Evolutionary conservation across 2,888 invertebrate genomes (phyloP).

Genomic region (Pantelozetes paolii): DNA sequence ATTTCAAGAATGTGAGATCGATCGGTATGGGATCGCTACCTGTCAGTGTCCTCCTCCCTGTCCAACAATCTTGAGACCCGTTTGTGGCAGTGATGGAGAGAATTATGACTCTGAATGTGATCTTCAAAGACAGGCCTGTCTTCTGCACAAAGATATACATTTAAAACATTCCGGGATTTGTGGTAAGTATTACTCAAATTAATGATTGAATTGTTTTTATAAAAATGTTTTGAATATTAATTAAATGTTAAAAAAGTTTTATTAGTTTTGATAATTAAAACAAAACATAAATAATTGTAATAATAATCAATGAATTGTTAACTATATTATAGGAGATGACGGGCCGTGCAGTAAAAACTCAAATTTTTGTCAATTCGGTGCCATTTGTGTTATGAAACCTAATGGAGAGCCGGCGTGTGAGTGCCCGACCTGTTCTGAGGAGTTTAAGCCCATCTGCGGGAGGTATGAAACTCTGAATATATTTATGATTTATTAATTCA

Average conservation of each 20-base stretch:
- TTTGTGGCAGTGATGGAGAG: conserved; percentile 56
- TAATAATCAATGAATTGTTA: too few species aligned
- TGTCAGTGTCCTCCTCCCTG: conserved; percentile 77
- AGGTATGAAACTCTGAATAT: background rate
- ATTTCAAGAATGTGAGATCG: conserved; percentile 74
- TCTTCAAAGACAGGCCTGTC: conserved; percentile 55
- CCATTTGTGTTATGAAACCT: conserved; percentile 64
- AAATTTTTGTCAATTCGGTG: conserved; percentile 67
- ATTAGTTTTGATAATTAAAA: too few species aligned
- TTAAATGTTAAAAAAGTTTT: too few species aligned
- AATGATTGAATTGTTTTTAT: too few species aligned
- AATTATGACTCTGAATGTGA: conserved; percentile 58
- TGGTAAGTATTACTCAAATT: conserved; percentile 57
- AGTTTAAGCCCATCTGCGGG: conserved; percentile 79
- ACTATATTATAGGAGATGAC: conserved; percentile 46
- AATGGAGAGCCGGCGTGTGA: conserved; percentile 70
- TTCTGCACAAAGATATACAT: conserved; percentile 56
- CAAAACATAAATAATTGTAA: too few species aligned
- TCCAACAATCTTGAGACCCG: conserved; percentile 59
- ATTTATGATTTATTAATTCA: background rate
- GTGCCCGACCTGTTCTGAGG: conserved; percentile 76
- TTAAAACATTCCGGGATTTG: conserved; percentile 64
- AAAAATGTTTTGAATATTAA: background rate
- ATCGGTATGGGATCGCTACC: conserved; percentile 72
- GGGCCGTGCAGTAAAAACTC: conserved; percentile 55